Percentiles rank a stretch among this genome's conserved stretches.
phyloP scores from a whole-genome alignment of 2,888 invertebrate species.

The Hypsopygia costalis region DNA sequence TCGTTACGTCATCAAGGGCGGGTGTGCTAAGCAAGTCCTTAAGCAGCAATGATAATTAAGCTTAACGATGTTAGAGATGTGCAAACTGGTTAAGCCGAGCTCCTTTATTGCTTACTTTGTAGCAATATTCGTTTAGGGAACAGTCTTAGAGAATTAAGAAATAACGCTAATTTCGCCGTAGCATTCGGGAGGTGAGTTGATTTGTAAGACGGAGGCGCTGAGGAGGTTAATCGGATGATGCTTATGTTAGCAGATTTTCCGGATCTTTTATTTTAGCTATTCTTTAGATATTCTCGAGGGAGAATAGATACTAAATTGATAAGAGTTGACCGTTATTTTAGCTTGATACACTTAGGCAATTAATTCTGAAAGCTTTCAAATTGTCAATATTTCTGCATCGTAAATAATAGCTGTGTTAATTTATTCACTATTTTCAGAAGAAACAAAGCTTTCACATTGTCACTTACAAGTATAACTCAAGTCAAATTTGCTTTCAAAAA shows the following conservation, averaged over 20 bases:
- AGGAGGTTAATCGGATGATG: not conserved
- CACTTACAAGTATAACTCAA: too few species aligned
- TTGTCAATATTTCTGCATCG: too few species aligned
- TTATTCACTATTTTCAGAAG: too few species aligned
- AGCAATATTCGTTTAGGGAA: constrained; percentile 61
- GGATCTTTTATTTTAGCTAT: too few species aligned
- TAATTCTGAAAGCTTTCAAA: too few species aligned
- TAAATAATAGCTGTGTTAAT: too few species aligned
- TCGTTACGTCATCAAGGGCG: constrained; percentile 20
- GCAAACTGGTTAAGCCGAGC: constrained; percentile 62
- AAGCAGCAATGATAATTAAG: constrained; percentile 71
- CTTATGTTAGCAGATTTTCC: not conserved
- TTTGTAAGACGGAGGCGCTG: constrained; percentile 29
- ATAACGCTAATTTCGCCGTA: constrained; percentile 50
- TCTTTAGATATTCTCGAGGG: too few species aligned
- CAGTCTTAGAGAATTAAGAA: constrained; percentile 60
- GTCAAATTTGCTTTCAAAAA: too few species aligned
- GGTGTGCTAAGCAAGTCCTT: constrained; percentile 38
- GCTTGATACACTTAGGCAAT: too few species aligned
- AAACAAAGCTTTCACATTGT: too few species aligned
- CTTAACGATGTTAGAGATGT: constrained; percentile 62
- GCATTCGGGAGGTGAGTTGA: constrained; percentile 21
- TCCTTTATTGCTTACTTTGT: constrained; percentile 66
- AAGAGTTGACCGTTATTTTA: too few species aligned
- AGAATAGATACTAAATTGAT: too few species aligned